A percentile compares a stretch with the other conserved stretches of the same genome.
Conservation (phyloP, 2,888 invertebrate species). For the Lithophane socia region DNA sequence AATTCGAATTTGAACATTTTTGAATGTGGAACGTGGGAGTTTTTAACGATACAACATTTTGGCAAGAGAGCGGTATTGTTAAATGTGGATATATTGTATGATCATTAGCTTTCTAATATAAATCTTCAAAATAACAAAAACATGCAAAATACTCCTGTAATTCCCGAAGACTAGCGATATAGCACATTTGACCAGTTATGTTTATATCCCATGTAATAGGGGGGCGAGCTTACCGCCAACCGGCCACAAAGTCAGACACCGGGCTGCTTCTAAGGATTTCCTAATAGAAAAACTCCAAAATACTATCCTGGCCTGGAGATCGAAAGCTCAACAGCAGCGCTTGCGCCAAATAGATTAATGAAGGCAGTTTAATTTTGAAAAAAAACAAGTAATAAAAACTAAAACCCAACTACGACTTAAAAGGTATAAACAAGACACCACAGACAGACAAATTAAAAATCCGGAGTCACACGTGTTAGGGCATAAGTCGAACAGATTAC, state of each 20-base stretch:
- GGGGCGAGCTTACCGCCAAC: background rate
- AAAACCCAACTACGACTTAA: no score
- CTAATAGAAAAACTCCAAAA: background rate
- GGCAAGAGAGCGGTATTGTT: background rate
- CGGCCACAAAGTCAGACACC: background rate
- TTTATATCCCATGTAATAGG: background rate
- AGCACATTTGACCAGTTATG: no score
- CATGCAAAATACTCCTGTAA: no score
- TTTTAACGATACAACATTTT: slow-evolving; percentile 49
- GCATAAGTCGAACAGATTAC: no score
- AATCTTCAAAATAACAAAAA: background rate
- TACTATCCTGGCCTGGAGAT: background rate
- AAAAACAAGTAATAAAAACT: no score
- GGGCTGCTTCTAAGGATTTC: background rate
- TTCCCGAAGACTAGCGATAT: background rate
- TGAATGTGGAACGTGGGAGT: slow-evolving; percentile 67
- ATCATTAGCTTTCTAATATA: background rate
- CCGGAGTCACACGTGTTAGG: no score
- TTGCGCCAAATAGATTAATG: no score
- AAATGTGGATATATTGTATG: background rate
- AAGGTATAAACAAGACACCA: no score
- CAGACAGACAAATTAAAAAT: no score
- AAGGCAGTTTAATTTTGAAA: no score
- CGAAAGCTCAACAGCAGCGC: no score
- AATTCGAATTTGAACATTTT: slow-evolving; percentile 66